Evolutionary conservation across 2,797 vertebrate genomes (phyloP).

Genomic region (Spea hammondii): DNA sequence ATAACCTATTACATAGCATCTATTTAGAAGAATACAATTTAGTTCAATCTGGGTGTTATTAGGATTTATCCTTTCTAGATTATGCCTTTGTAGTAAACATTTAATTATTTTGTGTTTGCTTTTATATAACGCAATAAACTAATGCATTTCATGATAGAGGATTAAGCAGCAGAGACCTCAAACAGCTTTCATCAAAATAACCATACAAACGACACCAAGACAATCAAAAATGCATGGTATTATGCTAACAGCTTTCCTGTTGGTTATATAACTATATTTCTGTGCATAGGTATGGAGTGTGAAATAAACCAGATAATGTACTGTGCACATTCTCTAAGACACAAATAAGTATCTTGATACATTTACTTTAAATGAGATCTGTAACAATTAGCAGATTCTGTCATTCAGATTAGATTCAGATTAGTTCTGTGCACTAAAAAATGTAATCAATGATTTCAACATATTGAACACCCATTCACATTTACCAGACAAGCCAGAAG

Average conservation of each 20-base stretch:
- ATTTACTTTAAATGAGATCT: too few relatives aligned
- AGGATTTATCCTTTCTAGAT: conserved; percentile 9
- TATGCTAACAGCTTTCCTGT: conserved; percentile 19
- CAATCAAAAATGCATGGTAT: conserved; percentile 27
- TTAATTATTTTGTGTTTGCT: conserved; percentile 39
- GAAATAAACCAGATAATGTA: too few relatives aligned
- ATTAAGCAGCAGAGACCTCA: conserved; percentile 33
- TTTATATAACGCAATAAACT: conserved; percentile 38
- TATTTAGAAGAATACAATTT: background rate
- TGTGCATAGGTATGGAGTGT: too few relatives aligned
- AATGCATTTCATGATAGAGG: conserved; percentile 40
- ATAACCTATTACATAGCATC: background rate
- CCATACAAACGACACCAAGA: conserved; percentile 15
- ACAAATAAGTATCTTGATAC: too few relatives aligned
- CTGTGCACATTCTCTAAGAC: too few relatives aligned
- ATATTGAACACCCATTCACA: too few relatives aligned
- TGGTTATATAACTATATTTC: background rate
- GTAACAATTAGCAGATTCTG: too few relatives aligned
- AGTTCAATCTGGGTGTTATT: conserved; percentile 1
- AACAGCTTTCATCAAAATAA: conserved; percentile 25
- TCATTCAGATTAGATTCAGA: too few relatives aligned
- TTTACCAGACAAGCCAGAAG: too few relatives aligned
- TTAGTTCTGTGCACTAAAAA: too few relatives aligned
- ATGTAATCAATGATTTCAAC: too few relatives aligned
- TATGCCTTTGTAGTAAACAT: conserved; percentile 23